Evolutionary conservation across 2,888 invertebrate genomes (phyloP).

Genomic region (Melipona bicolor): DNA sequence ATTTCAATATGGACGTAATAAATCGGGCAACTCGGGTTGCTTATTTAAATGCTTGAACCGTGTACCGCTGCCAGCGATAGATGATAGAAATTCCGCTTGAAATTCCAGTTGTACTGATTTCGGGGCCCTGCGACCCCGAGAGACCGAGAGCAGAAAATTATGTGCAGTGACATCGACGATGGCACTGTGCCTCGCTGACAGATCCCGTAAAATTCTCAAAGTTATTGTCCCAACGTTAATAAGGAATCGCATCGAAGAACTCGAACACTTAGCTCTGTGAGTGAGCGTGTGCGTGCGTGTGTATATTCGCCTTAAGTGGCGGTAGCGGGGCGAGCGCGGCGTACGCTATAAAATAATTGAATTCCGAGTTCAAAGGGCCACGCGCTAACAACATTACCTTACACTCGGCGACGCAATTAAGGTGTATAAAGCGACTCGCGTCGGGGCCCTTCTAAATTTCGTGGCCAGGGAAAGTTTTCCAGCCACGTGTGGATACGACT

Average conservation of each 20-base stretch:
- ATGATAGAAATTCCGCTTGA: slow-evolving; percentile 63
- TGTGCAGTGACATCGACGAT: background rate
- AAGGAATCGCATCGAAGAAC: slow-evolving; percentile 62
- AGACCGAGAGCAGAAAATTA: background rate
- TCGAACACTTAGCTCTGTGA: slow-evolving; percentile 57
- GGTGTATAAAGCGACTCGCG: slow-evolving; percentile 63
- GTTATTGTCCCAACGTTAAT: slow-evolving; percentile 51
- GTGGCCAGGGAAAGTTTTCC: slow-evolving; percentile 58
- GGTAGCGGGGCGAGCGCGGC: slow-evolving; percentile 55
- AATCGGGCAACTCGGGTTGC: slow-evolving; percentile 56
- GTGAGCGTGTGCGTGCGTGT: background rate
- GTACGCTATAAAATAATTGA: slow-evolving; percentile 79
- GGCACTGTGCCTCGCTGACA: background rate
- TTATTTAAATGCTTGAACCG: slow-evolving; percentile 69
- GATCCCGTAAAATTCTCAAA: slow-evolving; percentile 11
- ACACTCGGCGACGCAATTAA: slow-evolving; percentile 73
- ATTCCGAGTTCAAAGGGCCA: slow-evolving; percentile 79
- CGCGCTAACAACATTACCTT: slow-evolving; percentile 77
- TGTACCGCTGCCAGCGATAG: slow-evolving; percentile 38
- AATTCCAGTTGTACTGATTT: slow-evolving; percentile 23
- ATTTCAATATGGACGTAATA: slow-evolving; percentile 71
- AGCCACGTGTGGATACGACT: slow-evolving; percentile 62
- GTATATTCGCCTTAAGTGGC: slow-evolving; percentile 66
- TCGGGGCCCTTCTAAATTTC: slow-evolving; percentile 32
- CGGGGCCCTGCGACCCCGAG: too few species aligned